phyloP scores from a whole-genome alignment of 2,888 invertebrate species.

The Microchrysa polita region DNA sequence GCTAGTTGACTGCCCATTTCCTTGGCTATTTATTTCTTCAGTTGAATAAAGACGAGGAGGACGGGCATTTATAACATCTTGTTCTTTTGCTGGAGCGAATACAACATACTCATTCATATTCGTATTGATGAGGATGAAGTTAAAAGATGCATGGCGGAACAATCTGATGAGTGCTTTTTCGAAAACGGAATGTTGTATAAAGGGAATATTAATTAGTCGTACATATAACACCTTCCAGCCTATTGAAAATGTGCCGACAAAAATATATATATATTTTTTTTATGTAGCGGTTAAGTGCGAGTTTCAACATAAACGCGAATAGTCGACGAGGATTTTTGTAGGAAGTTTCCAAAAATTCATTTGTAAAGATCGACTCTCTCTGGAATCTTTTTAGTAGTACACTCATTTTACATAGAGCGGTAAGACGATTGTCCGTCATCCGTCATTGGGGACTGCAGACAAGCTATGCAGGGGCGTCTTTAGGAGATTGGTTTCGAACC shows the following conservation, averaged over 20 bases:
- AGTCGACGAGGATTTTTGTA: too few relatives aligned
- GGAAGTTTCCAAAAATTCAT: too few relatives aligned
- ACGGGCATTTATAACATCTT: slow-evolving; percentile 2
- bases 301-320: too few relatives aligned
- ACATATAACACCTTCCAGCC: slow-evolving; percentile 31
- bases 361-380: too few relatives aligned
- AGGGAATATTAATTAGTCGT: slow-evolving; percentile 25
- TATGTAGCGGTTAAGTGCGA: background rate
- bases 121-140: background rate
- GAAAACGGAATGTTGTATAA: background rate
- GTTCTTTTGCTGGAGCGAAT: background rate
- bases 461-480: too few relatives aligned
- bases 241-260: slow-evolving; percentile 19
- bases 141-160: too few relatives aligned
- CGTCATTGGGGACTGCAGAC: too few relatives aligned
- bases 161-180: background rate
- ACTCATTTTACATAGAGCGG: too few relatives aligned
- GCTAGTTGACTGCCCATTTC: slow-evolving; percentile 25
- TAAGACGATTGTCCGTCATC: too few relatives aligned
- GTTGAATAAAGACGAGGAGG: background rate
- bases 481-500: too few relatives aligned
- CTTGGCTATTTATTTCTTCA: background rate
- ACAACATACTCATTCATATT: background rate
- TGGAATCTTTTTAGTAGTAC: too few relatives aligned
- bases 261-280: background rate